These are phyloP conservation scores for Aleiodes alternator DNA, from an alignment of 2,888 invertebrate species.

Conservation along the genomic window DNA sequence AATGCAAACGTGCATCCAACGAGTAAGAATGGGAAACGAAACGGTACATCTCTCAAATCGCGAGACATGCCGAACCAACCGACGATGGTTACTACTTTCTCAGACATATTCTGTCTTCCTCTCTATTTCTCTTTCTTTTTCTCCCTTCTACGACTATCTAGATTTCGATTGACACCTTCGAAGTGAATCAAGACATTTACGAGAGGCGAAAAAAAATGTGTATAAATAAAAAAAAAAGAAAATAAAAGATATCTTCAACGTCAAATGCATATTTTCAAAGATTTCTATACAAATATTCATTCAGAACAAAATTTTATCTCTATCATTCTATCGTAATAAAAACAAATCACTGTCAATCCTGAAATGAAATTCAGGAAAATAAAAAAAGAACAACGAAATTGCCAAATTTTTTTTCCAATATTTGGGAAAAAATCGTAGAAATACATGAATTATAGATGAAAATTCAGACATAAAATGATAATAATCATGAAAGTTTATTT, in stretches of 20 bases:
- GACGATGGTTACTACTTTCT: constrained; percentile 17
- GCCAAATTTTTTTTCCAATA: too few species aligned
- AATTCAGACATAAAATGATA: too few species aligned
- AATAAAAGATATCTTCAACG: not conserved
- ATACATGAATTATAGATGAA: too few species aligned
- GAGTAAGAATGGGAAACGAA: not conserved
- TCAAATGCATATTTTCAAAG: not conserved
- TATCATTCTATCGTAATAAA: not conserved
- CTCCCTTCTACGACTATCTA: not conserved
- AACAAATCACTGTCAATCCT: too few species aligned
- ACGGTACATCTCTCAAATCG: constrained; percentile 7
- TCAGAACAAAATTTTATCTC: not conserved
- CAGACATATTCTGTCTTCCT: not conserved
- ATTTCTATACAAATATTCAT: constrained; percentile 4
- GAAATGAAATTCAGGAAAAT: too few species aligned
- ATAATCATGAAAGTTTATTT: too few species aligned
- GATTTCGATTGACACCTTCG: constrained; percentile 6
- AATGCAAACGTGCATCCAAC: constrained; percentile 2
- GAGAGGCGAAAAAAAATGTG: not conserved
- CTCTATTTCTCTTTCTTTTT: too few species aligned
- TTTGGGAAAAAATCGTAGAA: too few species aligned
- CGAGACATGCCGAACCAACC: constrained; percentile 10
- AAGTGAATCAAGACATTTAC: not conserved
- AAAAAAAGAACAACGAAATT: too few species aligned
- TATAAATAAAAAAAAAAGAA: not conserved